Conservation (phyloP, 2,113 vertebrate species). For the Carassius carassius region DNA sequence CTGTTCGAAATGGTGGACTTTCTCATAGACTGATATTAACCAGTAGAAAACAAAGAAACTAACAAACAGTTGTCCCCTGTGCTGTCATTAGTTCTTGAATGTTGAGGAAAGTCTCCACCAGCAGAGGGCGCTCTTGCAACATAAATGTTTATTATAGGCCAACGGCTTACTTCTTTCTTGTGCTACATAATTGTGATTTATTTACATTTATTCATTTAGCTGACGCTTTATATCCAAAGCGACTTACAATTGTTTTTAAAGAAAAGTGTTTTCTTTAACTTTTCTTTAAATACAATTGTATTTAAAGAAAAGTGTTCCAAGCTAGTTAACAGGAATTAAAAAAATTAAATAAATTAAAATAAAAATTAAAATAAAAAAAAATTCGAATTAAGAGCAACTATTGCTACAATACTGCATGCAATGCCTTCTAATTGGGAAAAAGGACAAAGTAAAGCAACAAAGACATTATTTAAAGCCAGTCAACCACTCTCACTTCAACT, state of each 20-base stretch:
- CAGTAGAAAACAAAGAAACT: not conserved
- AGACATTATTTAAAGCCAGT: not conserved
- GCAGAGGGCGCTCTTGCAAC: not conserved
- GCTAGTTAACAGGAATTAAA: not conserved
- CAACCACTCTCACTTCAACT: not conserved
- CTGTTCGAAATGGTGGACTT: not conserved
- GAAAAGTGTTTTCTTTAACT: too few relatives aligned
- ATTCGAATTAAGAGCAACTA: not conserved
- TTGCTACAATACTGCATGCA: not conserved
- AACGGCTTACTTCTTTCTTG: not conserved
- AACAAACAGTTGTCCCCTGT: not conserved
- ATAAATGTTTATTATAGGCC: not conserved
- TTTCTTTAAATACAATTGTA: too few relatives aligned
- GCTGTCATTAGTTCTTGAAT: not conserved
- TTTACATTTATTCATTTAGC: too few relatives aligned
- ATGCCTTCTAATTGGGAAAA: not conserved
- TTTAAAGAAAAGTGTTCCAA: not conserved
- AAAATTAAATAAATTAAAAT: too few relatives aligned
- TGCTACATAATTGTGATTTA: not conserved
- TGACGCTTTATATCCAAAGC: too few relatives aligned
- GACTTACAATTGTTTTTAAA: too few relatives aligned
- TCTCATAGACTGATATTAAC: not conserved
- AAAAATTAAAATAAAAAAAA: too few relatives aligned
- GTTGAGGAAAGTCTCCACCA: not conserved
- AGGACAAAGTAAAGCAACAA: not conserved